These are phyloP conservation scores for Ranitomeya imitator DNA, from an alignment of 2,113 vertebrate species.

Conservation along the genomic window DNA sequence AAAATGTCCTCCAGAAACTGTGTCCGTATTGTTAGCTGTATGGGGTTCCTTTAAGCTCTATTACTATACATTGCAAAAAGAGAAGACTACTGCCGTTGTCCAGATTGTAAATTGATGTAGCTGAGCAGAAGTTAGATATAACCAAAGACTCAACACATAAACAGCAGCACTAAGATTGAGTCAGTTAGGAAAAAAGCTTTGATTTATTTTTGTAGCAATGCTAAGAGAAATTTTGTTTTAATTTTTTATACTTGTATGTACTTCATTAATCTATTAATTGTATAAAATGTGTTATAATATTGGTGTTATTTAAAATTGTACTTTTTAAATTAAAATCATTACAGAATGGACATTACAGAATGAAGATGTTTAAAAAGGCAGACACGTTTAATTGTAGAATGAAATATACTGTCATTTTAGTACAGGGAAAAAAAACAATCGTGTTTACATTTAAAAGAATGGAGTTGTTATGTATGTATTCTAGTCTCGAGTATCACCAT, in stretches of 20 bases:
- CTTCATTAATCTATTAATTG: not conserved
- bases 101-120: not conserved
- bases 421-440: not conserved
- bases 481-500: too few species aligned
- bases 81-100: not conserved
- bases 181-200: not conserved
- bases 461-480: too few species aligned
- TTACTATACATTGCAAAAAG: too few species aligned
- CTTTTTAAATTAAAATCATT: not conserved
- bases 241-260: slow-evolving; percentile 4
- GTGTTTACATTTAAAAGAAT: too few species aligned
- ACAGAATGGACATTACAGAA: not conserved
- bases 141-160: not conserved
- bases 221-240: not conserved
- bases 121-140: not conserved
- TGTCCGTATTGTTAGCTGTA: too few species aligned
- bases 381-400: not conserved
- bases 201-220: slow-evolving; percentile 8
- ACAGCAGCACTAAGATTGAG: not conserved
- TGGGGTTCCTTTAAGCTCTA: too few species aligned
- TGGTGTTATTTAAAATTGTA: not conserved
- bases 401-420: not conserved
- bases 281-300: slow-evolving; percentile 13
- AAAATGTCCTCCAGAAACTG: too few species aligned
- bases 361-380: not conserved